Conservation (phyloP, 2,888 invertebrate genomes). For the Chromoteleia sp. region DNA sequence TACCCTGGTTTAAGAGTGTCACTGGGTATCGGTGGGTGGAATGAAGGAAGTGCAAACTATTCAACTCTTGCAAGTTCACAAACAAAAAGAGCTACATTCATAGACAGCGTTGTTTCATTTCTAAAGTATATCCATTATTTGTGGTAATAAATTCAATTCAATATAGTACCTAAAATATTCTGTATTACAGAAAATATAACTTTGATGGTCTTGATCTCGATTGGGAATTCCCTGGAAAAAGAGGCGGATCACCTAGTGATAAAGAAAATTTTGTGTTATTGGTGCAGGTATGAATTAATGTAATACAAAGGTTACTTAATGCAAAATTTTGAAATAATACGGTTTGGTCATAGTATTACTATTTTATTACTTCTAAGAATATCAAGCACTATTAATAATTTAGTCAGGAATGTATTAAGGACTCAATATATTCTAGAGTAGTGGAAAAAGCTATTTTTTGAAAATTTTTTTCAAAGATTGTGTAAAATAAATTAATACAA, state of each 20-base stretch:
- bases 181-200: slow-evolving; percentile 87
- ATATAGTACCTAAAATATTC: not conserved
- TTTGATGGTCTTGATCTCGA: slow-evolving; percentile 93
- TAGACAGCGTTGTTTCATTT: slow-evolving; percentile 89
- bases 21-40: slow-evolving; percentile 96
- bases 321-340: too few species aligned
- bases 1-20: slow-evolving; percentile 90
- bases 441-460: too few species aligned
- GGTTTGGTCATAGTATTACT: too few species aligned
- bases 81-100: slow-evolving; percentile 88
- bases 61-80: slow-evolving; percentile 89
- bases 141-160: slow-evolving; percentile 9
- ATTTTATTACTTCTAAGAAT: too few species aligned
- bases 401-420: too few species aligned
- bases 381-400: too few species aligned
- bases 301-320: too few species aligned
- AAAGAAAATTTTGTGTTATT: slow-evolving; percentile 91
- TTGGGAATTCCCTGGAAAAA: slow-evolving; percentile 93
- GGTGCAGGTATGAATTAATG: slow-evolving; percentile 88
- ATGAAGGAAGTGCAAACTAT: slow-evolving; percentile 92
- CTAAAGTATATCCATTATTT: slow-evolving; percentile 86
- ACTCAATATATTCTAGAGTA: too few species aligned
- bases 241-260: slow-evolving; percentile 91
- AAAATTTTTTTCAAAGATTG: too few species aligned
- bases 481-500: too few species aligned